Evolutionary conservation across 2,113 vertebrate genomes (phyloP).

Genomic region (Ctenodactylus gundi): DNA sequence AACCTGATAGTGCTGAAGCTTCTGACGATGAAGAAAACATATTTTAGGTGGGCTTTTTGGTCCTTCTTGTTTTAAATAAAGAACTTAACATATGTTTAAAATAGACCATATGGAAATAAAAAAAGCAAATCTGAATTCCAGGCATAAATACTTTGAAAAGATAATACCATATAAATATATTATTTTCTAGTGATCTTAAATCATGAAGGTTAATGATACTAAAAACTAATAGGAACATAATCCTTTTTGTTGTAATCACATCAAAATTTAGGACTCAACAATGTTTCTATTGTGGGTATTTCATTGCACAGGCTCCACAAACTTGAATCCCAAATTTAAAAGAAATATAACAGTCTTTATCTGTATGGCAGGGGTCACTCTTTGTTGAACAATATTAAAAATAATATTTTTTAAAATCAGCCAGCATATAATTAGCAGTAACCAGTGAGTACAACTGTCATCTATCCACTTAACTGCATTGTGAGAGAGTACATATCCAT

Average conservation of each 20-base stretch:
- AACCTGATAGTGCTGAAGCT: conserved; percentile 65
- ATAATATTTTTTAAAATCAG: neutral
- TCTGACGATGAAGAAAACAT: conserved; percentile 83
- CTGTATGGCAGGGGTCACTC: neutral
- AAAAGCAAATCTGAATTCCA: conserved; percentile 81
- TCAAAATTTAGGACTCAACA: neutral
- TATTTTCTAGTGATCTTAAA: conserved; percentile 53
- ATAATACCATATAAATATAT: conserved; percentile 53
- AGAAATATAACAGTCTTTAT: neutral
- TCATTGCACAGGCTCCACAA: neutral
- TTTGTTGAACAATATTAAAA: neutral
- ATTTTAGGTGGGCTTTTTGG: conserved; percentile 79
- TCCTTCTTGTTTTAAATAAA: conserved; percentile 84
- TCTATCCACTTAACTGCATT: neutral
- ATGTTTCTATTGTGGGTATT: neutral
- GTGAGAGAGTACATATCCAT: neutral
- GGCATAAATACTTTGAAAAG: conserved; percentile 72
- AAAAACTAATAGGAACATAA: neutral
- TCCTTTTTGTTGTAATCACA: neutral
- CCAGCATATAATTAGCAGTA: neutral
- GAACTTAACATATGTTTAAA: conserved; percentile 83
- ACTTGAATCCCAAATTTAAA: conserved; percentile 18
- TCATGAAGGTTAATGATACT: conserved; percentile 49
- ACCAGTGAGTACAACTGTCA: neutral
- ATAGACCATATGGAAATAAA: conserved; percentile 83